Percentiles rank a stretch among this genome's conserved stretches.
These are phyloP conservation scores for Tenrec ecaudatus DNA, from an alignment of 2,113 vertebrate species.

Conservation along the genomic window DNA sequence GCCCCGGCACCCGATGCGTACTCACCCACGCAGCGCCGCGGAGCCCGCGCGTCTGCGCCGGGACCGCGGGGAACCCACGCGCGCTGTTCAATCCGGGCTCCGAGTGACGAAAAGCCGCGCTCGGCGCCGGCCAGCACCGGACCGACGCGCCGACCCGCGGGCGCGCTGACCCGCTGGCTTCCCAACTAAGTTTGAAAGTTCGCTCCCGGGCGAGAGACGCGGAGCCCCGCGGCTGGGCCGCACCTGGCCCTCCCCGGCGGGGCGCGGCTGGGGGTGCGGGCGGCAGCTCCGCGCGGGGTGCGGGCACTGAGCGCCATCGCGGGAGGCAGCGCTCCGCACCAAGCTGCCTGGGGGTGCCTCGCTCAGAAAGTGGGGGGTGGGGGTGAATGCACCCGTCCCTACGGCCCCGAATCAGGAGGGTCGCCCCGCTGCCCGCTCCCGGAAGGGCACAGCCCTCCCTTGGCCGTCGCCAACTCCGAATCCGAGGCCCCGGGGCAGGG, in stretches of 20 bases:
- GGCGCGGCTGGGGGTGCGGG: neutral
- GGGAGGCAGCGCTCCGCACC: neutral
- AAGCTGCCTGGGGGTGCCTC: neutral
- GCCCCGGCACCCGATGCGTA: constrained; percentile 36
- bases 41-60: constrained; percentile 63
- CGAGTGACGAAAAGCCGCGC: constrained; percentile 75
- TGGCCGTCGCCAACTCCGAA: neutral
- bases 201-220: constrained; percentile 61
- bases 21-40: constrained; percentile 67
- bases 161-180: neutral
- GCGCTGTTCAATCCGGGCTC: constrained; percentile 78
- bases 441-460: constrained; percentile 6
- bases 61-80: constrained; percentile 66
- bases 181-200: constrained; percentile 84
- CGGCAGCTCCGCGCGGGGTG: neutral
- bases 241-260: neutral
- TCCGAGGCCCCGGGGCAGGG: constrained; percentile 14
- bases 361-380: neutral
- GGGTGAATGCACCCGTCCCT: neutral
- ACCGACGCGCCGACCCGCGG: constrained; percentile 35
- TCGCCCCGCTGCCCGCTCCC: neutral
- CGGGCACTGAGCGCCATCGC: neutral
- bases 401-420: neutral
- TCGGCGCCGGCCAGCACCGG: neutral
- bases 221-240: neutral